Evolutionary conservation across 1,140 invertebrate genomes (phyloP), one percentile per base, ranked within the genome.

Genomic region (Drosophila oshimai): DNA sequence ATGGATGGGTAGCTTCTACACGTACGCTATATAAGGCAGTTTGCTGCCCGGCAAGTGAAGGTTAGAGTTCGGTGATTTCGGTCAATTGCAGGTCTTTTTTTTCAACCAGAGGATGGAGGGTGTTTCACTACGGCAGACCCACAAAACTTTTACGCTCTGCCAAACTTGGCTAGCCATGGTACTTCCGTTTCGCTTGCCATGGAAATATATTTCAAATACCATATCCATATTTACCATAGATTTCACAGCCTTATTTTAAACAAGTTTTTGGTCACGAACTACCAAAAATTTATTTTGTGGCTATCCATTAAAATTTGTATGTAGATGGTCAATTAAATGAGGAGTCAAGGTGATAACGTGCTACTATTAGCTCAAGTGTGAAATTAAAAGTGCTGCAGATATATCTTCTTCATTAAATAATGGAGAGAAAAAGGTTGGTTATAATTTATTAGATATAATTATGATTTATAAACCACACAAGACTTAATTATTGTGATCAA

Each of bases 1-100:
- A 65, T 60, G 58, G 31, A 76, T 65, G 49, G 72, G 31, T 53
- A 53, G 55, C 34, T 62, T 31, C 58, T 18, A 42, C 51, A 42
- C 53, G 34, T 54, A 26, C n/a, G 13, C 37, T 31, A 36, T 54
- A 51, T 45, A 60, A 44, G 73, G 53, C 36, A 9, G 41, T 26
- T 18, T 26, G 7, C 26, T 42, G 29, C 29, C 42, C 26, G 53
- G 22, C 58, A 77, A 69, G 50, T 83, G 68, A 77, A 83, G 78
- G 78, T 83, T 83, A 83, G 78, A 83, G 78, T 83, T 83, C 78
- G 78, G 47, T 83, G 78, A 74, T 73, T 81, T 73, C 60, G 74
- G 39, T 54, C 67, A 75, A 68, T 69, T 79, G 65, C 17, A 29
- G 49, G 34, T 53, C 37, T 26, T 42, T 42, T 37, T 9, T 41